Conservation (phyloP, 2,113 vertebrate species). For the Lipophrys pholis region DNA sequence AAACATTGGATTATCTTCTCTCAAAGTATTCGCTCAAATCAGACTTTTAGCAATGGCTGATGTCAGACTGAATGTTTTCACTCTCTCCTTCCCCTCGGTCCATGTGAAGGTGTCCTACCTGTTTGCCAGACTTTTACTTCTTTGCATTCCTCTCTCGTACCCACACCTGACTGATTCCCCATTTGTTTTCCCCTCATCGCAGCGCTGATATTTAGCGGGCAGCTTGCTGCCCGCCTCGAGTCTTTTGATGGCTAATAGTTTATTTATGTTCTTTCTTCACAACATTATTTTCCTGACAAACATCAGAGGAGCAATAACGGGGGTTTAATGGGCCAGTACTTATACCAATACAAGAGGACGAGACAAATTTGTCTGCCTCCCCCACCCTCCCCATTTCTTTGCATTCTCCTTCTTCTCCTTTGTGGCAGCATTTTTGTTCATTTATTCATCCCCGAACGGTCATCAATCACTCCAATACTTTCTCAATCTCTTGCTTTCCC, state of each 20-base stretch:
- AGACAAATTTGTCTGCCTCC: constrained; percentile 17
- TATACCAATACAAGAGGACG: constrained; percentile 16
- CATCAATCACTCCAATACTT: constrained; percentile 41
- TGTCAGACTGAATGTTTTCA: no score
- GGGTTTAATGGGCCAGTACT: constrained; percentile 54
- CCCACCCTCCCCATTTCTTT: not conserved
- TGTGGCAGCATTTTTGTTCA: constrained; percentile 25
- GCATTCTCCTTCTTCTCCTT: constrained; percentile 11
- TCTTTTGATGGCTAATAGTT: constrained; percentile 51
- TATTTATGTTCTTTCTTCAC: constrained; percentile 63
- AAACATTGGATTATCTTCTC: no score
- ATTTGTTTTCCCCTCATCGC: constrained; percentile 14
- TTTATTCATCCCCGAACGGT: constrained; percentile 20
- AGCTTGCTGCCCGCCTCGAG: constrained; percentile 10
- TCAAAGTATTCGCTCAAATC: no score
- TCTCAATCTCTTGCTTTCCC: constrained; percentile 11
- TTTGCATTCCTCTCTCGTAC: constrained; percentile 6
- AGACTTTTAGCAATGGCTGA: no score
- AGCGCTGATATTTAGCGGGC: constrained; percentile 27
- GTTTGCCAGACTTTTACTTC: no score
- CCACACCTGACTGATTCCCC: constrained; percentile 7
- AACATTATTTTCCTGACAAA: constrained; percentile 56
- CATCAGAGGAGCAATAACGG: constrained; percentile 56
- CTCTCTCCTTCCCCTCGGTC: no score
- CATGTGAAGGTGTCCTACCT: no score